A percentile compares a stretch with the other conserved stretches of the same genome.
Conservation (phyloP, 2,888 invertebrate genomes). For the Rotaria macrura region DNA sequence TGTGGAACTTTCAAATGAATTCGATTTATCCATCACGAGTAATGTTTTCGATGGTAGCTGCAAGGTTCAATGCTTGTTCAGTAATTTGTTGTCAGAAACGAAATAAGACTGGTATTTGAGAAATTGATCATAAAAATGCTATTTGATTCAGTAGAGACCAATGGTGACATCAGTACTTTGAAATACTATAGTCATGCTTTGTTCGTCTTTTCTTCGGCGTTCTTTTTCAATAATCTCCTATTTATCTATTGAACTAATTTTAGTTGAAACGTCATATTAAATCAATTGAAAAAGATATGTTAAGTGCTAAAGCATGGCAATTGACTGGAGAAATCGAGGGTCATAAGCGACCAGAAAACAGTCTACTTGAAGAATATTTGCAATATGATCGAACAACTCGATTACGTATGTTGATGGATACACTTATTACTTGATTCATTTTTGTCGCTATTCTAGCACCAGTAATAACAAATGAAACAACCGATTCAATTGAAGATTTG, state of each 20-base stretch:
- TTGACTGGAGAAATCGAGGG: constrained; percentile 77
- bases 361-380: constrained; percentile 76
- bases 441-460: constrained; percentile 57
- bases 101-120: too few relatives aligned
- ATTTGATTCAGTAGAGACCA: too few relatives aligned
- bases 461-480: constrained; percentile 79
- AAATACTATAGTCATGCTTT: too few relatives aligned
- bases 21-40: too few relatives aligned
- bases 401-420: constrained; percentile 54
- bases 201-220: too few relatives aligned
- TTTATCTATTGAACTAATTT: neutral
- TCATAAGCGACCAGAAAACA: constrained; percentile 72
- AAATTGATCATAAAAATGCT: too few relatives aligned
- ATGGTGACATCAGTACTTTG: too few relatives aligned
- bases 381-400: constrained; percentile 73
- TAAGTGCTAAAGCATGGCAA: constrained; percentile 83
- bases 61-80: too few relatives aligned
- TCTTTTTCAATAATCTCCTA: neutral
- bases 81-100: too few relatives aligned
- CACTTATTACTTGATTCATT: neutral
- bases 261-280: constrained; percentile 36
- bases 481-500: constrained; percentile 72
- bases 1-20: too few relatives aligned
- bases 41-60: too few relatives aligned
- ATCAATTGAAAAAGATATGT: constrained; percentile 43